Base-by-base conservation (phyloP, 2,797 vertebrate species). In the Silurus aristotelis region DNA sequence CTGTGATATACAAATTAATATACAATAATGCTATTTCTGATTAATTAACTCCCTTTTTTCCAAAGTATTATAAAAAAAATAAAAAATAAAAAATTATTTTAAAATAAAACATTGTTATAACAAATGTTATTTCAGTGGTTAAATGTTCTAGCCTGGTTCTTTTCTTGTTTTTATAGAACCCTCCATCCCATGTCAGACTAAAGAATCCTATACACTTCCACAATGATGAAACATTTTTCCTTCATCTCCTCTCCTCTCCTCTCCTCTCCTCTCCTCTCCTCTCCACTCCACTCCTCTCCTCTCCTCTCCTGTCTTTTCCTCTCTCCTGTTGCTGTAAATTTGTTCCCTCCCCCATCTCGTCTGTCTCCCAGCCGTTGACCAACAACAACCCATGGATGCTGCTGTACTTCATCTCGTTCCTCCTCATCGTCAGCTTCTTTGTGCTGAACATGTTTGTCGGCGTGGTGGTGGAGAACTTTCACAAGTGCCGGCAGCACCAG, bases 361-460 rank as follows among this genome's bases (percentile, higher is more conserved):
- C 43, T 12, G 20, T 67, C 46, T 61, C 84, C 52, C 82, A 91
- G 90, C 90, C 90, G 12, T 19, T 82, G 31, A 90, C 68, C 70
- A 92, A 90, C 87, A 95, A 95, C 88, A 97, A 95, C 88, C 96
- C 96, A 17, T 97, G 96, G 96, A 97, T 97, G 96, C 93, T 97
- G 87, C 94, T 97, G n/a, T 97, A 97, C 91, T 97, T 97, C 94
- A 97, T 97, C 91, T 97, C 96, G 82, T 97, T 97, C 92, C 96
- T 97, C 89, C 96, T 97, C 86, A 96, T 97, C 10, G 96, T 97
- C 93, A 97, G 96, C 88, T 97, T 97, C 94, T 97, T 97, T 66
- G 96, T 97, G 85, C 94, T 97, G 90, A 97, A 97, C 92, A 97
- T 97, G 96, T 97, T 97, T 0, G 96, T 97, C 88, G 96, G 96